Conservation (phyloP, 2,113 vertebrate genomes). For the Glaucidium brasilianum region DNA sequence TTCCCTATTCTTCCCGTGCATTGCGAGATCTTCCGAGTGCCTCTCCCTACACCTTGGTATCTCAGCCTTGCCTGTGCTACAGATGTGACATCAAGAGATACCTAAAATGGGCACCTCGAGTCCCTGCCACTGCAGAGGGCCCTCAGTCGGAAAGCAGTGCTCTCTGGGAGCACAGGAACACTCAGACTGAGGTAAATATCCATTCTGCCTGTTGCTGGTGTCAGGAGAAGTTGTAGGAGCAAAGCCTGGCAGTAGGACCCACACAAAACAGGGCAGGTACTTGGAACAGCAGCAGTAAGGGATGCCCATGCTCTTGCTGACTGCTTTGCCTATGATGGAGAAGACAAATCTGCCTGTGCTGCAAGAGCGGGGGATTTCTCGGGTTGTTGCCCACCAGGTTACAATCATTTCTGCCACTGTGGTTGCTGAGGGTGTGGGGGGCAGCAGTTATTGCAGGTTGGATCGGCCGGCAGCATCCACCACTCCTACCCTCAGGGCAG, state of each 20-base stretch:
- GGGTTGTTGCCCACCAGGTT: background rate
- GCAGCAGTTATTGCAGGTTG: background rate
- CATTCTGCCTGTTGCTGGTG: background rate
- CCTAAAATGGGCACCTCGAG: background rate
- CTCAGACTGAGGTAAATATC: background rate
- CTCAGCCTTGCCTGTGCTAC: background rate
- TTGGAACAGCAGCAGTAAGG: background rate
- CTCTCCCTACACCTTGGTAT: no score
- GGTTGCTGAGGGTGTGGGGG: background rate
- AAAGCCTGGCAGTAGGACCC: background rate
- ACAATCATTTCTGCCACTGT: background rate
- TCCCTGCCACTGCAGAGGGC: background rate
- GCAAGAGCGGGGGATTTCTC: background rate
- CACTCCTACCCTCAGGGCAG: background rate
- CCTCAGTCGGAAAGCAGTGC: background rate
- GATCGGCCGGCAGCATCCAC: no score
- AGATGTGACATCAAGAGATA: background rate
- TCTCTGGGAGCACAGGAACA: background rate
- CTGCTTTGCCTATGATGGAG: background rate
- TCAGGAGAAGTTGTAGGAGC: background rate
- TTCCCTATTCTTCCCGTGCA: no score
- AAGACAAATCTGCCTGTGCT: background rate
- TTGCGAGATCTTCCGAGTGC: no score
- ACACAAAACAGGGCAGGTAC: no score
- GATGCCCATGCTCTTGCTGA: background rate